Percentiles rank a stretch among this genome's conserved stretches.
phyloP scores from a whole-genome alignment of 2,113 vertebrate species.

The Nymphicus hollandicus region DNA sequence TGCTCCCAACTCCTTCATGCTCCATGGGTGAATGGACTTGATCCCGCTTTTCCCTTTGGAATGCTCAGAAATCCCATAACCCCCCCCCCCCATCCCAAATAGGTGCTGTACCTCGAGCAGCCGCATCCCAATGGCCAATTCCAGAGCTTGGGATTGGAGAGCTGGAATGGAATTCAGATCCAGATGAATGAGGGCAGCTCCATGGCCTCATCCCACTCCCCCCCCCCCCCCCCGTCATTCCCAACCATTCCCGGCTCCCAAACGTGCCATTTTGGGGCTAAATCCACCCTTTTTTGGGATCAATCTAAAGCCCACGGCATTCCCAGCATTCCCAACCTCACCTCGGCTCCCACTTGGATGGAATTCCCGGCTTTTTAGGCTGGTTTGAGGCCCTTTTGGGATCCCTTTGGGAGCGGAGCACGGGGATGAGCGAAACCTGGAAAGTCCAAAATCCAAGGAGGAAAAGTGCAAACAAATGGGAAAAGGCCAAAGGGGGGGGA shows the following conservation, averaged over 20 bases:
- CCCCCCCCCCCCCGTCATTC: neutral
- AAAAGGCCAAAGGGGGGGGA: neutral
- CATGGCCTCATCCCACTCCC: neutral
- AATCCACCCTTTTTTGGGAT: neutral
- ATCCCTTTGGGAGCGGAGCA: neutral
- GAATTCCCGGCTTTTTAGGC: neutral
- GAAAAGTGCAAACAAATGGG: neutral
- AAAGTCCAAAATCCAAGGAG: neutral
- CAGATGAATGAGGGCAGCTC: neutral
- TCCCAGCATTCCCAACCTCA: neutral
- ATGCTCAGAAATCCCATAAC: neutral
- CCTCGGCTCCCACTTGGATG: neutral
- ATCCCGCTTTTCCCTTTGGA: neutral
- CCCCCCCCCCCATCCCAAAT: too few species aligned
- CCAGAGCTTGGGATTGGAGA: neutral
- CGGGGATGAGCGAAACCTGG: too few species aligned
- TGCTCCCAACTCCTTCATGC: neutral
- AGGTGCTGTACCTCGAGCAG: neutral
- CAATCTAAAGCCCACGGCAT: neutral
- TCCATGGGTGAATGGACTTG: fast-evolving
- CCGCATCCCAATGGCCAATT: neutral
- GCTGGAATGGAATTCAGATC: neutral
- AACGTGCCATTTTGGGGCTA: neutral
- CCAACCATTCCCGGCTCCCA: neutral
- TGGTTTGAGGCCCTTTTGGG: too few species aligned